A percentile compares a stretch with the other conserved stretches of the same genome.
phyloP scores from a whole-genome alignment of 2,888 invertebrate genomes.

The Polylopha cassiicola region DNA sequence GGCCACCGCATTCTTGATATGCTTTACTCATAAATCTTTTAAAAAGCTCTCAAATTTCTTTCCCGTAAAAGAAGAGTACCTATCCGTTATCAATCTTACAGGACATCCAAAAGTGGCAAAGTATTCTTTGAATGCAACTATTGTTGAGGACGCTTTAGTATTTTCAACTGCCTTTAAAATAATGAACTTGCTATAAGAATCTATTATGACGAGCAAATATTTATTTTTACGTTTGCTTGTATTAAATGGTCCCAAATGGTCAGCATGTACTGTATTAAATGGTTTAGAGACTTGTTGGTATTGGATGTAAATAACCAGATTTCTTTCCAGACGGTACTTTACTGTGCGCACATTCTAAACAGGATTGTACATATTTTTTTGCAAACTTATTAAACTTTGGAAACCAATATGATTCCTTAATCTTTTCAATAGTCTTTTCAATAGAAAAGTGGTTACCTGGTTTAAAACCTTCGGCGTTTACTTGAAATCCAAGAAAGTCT shows the following conservation, averaged over 20 bases:
- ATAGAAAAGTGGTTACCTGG: background rate
- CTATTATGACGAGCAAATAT: conserved; percentile 23
- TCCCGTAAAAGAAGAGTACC: conserved; percentile 23
- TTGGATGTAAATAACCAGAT: conserved; percentile 23
- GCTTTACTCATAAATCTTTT: conserved; percentile 17
- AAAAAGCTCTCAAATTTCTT: conserved; percentile 17
- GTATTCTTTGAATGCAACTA: conserved; percentile 21
- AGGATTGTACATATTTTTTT: conserved; percentile 10
- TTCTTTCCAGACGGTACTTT: conserved; percentile 11
- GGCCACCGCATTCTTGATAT: conserved; percentile 26
- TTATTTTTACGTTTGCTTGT: conserved; percentile 21
- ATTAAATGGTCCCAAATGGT: conserved; percentile 25
- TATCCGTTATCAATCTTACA: conserved; percentile 21
- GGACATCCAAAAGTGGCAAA: conserved; percentile 23
- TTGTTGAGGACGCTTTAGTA: conserved; percentile 21
- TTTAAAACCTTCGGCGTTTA: background rate
- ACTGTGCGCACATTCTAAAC: conserved; percentile 3
- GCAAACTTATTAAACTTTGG: background rate
- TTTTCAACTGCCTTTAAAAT: conserved; percentile 21
- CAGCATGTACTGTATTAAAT: conserved; percentile 27
- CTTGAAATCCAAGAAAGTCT: background rate
- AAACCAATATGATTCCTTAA: conserved; percentile 4
- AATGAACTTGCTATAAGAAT: conserved; percentile 23
- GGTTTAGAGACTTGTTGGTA: conserved; percentile 22
- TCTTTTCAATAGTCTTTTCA: conserved; percentile 4